Percentiles rank a stretch among this genome's conserved stretches.
These are phyloP conservation scores for Tympanuchus pallidicinctus DNA, from an alignment of 2,113 vertebrate species.

Conservation along the genomic window DNA sequence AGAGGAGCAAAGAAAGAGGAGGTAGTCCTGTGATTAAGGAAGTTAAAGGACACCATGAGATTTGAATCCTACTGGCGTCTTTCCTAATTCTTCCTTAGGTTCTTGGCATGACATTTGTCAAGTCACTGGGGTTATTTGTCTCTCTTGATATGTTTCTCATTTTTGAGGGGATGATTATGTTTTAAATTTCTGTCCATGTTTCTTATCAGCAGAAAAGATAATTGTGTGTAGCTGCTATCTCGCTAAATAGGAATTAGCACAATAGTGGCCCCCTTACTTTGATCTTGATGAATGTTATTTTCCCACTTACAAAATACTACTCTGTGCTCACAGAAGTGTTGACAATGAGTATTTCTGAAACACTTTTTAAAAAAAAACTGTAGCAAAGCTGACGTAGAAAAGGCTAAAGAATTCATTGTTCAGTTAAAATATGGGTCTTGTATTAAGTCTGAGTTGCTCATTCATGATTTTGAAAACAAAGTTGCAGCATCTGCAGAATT, in stretches of 20 bases:
- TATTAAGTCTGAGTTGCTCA: background rate
- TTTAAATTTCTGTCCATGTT: background rate
- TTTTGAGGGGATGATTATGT: fast-evolving
- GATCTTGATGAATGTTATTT: background rate
- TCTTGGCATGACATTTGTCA: background rate
- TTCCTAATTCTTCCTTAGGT: background rate
- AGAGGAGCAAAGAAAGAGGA: background rate
- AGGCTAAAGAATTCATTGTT: slow-evolving; percentile 13
- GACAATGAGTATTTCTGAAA: slow-evolving; percentile 5
- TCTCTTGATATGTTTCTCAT: background rate
- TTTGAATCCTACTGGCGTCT: background rate
- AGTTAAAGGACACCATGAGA: background rate
- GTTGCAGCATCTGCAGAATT: slow-evolving; percentile 35
- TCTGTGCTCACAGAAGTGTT: background rate
- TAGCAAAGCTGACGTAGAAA: background rate
- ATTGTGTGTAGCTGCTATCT: background rate
- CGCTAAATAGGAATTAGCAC: background rate
- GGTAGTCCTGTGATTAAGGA: background rate
- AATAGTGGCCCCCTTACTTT: background rate
- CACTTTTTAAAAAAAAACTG: background rate
- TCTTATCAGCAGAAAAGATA: background rate
- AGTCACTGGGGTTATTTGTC: background rate
- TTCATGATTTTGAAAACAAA: slow-evolving; percentile 38
- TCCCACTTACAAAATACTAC: background rate
- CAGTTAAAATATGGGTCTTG: slow-evolving; percentile 20